Evolutionary conservation across 2,113 vertebrate genomes (phyloP), one percentile per base, ranked within the genome.

Genomic region (Prinia subflava): DNA sequence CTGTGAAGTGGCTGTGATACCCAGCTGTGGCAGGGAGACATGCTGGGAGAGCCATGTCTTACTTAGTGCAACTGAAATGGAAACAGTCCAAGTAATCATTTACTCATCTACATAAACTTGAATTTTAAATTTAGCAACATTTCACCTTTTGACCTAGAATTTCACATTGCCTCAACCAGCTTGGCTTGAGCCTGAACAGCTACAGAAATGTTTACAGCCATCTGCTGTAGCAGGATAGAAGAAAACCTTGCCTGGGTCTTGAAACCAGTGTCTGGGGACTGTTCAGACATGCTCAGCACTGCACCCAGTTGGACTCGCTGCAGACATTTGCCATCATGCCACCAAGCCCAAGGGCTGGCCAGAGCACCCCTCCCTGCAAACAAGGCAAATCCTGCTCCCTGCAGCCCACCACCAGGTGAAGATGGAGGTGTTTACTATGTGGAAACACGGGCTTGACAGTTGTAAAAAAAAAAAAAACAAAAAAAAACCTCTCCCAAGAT

Each of bases 61-160:
- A 50, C 71, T 87, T 44, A 86, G 30, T 56, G 22, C 9, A 4
- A 90, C 71, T 83, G 64, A 93, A 93, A 67, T 95, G 85, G 93
- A 93, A 95, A 69, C 2, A 7, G 60, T 90, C 90, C 95, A 88
- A 95, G 52, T 90, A 93, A 92, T 55, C 78, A 77, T 95, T 94
- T 92, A 87, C 33, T 89, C 53, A 41, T 62, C 31, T 79, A 60
- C 82, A 55, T 93, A 90, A 91, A 91, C 78, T 31, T 73, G 21
- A 91, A 93, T 76, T 79, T 90, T 94, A 96, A 92, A 92, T 93
- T 86, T 90, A 95, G 90, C 87, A 92, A 64, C 65, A 35, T 96
- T 83, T 92, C 71, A 77, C 87, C 93, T 95, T 90, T 88, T 90
- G 83, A 96, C 87, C 85, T 90, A 73, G 50, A 94, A 94, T 90